Base-by-base conservation (phyloP, 2,888 invertebrate genomes). In the Pecten maximus region DNA sequence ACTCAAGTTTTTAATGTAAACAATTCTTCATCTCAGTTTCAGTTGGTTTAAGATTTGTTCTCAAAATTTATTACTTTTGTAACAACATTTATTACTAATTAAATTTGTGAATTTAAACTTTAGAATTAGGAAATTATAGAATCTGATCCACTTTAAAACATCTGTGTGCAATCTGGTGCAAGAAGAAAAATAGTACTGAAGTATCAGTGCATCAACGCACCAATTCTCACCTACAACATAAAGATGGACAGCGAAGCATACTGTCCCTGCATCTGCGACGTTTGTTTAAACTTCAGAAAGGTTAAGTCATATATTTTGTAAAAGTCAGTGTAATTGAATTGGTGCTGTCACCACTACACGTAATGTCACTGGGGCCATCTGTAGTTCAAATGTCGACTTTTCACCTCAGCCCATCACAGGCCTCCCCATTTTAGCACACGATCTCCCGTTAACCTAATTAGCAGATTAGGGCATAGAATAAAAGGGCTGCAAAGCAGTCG, bases 351-450 rank as follows among this genome's bases (percentile, higher is more conserved):
- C 74, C 74, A 10, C 74, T 74, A 74, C 60, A 10, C 23, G 28
- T 35, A 28, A 74, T 74, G 74, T 74, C 74, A 74, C 74, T 35
- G 74, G 35, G 74, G 74, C 74, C 74, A 74, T 74, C 74, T 74
- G 74, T 74, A 74, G 74, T 74, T 74, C 74, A 74, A 74, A 74
- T 74, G 74, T 74, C 74, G 74, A 74, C 74, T 74, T 74, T 74
- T 74, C 74, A 74, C 74, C 74, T 74, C 74, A 74, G 74, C 74
- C 74, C 74, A 74, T 74, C 74, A 74, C 3, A 74, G 74, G 35
- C 74, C 74, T 74, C 74, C 74, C 74, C 74, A 10, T 35, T 74
- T 15, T 74, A 28, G 28, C 74, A 54, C 54, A 54, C 54, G 23
- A 35, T 74, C 74, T 74, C 35, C 74, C 3, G 35, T 54, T 54